Base-by-base conservation (phyloP, 2,888 invertebrate genomes). In the Tetramorium bicarinatum region DNA sequence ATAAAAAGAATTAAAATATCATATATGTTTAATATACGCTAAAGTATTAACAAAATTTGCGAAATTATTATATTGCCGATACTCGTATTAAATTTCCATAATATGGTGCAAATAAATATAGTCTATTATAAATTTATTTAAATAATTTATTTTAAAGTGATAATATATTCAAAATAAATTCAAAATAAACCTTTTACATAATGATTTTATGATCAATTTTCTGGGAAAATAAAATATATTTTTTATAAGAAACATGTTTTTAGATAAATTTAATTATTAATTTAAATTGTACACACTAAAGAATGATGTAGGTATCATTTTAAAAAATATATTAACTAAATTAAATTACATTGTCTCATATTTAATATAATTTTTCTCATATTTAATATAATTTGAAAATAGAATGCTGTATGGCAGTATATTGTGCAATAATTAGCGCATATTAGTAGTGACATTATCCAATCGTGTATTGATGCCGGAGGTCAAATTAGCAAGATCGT, bases 401-500 rank as follows among this genome's bases (percentile, higher is more conserved):
- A 7, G 13, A 3, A 18, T 44, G 21, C 29, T 18, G 25, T 44
- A 25, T 21, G 11, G 18, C 13, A 25, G 13, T 29, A 47, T 18
- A 15, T n/a, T 59, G 6, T 9, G 13, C 21, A 54, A 41, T 8
- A 69, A 69, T 69, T 44, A 54, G 41, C 41, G 29, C 34, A 29
- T 54, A 54, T 29, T 69, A 59, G 18, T 18, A 71, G 15, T n/a
- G 47, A 47, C 47, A 61, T 59, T 18, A 59, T 69, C 38, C 59
- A 21, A 25, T 71, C 38, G 47, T 2, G 21, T 47, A 49, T 59
- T 84, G 62, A 82, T 41, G 52, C 38, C 21, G 44, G 71, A 29
- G 34, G 52, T 72, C 47, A 47, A 77, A 85, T 77, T 83, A 82
- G 84, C 72, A 71, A 85, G 83, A 85, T 86, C 75, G 81, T 81